Evolutionary conservation across 2,797 vertebrate species (phyloP).

Genomic region (Uromys caudimaculatus): DNA sequence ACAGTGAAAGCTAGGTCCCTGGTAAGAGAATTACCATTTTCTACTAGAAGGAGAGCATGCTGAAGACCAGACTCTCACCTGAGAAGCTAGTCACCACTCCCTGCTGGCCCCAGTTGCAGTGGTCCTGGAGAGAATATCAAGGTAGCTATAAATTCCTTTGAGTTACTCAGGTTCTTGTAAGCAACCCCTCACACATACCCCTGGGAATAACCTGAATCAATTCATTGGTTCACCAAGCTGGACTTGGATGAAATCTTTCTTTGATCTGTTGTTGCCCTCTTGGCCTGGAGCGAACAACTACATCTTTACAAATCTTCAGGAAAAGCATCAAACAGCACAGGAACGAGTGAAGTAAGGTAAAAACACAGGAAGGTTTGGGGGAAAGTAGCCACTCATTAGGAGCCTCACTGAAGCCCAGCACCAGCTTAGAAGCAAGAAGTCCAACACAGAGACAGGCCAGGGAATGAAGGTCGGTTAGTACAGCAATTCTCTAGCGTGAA

Average conservation of each 20-base stretch:
- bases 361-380: not conserved
- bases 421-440: not conserved
- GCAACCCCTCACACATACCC: not conserved
- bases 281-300: not conserved
- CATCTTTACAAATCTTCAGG: not conserved
- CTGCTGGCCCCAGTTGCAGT: not conserved
- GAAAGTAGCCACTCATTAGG: not conserved
- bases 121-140: not conserved
- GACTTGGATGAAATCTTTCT: not conserved
- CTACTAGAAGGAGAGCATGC: not conserved
- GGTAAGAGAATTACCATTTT: not conserved
- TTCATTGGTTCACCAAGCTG: not conserved
- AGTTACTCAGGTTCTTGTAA: not conserved
- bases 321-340: not conserved
- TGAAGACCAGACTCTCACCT: not conserved
- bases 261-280: not conserved
- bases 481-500: not conserved
- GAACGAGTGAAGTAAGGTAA: not conserved
- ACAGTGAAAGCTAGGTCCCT: not conserved
- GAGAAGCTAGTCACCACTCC: not conserved
- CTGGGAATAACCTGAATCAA: not conserved
- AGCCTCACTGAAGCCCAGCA: not conserved
- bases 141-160: not conserved
- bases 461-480: not conserved
- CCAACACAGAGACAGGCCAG: not conserved